Evolutionary conservation across 1,140 invertebrate genomes (phyloP).

Genomic region (Drosophila busckii): DNA sequence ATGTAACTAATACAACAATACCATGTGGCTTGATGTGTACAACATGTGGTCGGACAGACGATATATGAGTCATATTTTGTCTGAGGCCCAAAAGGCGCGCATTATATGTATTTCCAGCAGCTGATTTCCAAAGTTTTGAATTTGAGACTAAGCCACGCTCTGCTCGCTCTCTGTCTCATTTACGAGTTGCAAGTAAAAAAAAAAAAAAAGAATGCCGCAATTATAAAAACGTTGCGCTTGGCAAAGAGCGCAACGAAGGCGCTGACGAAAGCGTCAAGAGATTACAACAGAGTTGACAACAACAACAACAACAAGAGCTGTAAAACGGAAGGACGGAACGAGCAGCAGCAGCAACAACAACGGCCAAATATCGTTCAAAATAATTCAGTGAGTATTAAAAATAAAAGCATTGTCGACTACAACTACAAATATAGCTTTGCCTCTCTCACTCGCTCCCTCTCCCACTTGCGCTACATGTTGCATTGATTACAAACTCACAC

Average conservation of each 20-base stretch:
- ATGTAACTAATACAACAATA: constrained; percentile 1
- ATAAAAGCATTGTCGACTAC: constrained; percentile 42
- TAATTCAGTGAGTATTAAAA: constrained; percentile 71
- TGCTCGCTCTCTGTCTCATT: not conserved
- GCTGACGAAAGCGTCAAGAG: constrained; percentile 62
- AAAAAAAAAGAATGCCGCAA: constrained; percentile 57
- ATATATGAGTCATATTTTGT: constrained; percentile 22
- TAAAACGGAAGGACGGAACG: constrained; percentile 58
- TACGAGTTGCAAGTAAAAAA: constrained; percentile 12
- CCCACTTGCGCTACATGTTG: constrained; percentile 79
- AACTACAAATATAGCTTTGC: too few relatives aligned
- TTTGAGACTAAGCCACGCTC: constrained; percentile 7
- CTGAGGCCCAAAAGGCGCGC: constrained; percentile 6
- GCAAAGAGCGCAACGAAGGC: constrained; percentile 17
- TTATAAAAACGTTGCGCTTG: constrained; percentile 48
- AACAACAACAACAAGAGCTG: constrained; percentile 29
- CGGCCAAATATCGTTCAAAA: constrained; percentile 58
- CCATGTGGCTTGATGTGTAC: too few relatives aligned
- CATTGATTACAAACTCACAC: constrained; percentile 71
- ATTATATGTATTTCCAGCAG: constrained; percentile 23
- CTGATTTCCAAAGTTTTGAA: constrained; percentile 25
- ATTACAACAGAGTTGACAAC: constrained; percentile 57
- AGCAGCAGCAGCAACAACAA: constrained; percentile 28
- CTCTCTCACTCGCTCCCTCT: too few relatives aligned
- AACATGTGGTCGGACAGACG: too few relatives aligned